phyloP scores from a whole-genome alignment of 1,140 invertebrate genomes.

The Babylonia areolata region DNA sequence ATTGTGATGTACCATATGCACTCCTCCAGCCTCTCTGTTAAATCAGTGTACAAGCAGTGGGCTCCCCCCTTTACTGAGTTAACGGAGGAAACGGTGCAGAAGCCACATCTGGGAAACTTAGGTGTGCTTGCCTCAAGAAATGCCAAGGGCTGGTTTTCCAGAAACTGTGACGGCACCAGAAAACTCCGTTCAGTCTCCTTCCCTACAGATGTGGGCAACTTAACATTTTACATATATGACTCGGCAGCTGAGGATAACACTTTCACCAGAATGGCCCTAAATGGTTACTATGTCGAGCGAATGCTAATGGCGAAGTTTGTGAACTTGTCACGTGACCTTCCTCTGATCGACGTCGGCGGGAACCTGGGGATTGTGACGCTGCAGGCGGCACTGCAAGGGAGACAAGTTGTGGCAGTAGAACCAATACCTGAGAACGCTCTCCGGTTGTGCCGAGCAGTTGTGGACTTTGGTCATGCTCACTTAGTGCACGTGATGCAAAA shows the following conservation, averaged over 20 bases:
- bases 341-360: constrained; percentile 49
- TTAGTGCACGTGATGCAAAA: constrained; percentile 16
- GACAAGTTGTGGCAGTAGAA: constrained; percentile 43
- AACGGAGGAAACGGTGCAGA: no score
- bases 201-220: background rate
- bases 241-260: background rate
- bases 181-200: background rate
- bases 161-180: background rate
- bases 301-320: background rate
- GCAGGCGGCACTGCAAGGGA: constrained; percentile 42
- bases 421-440: constrained; percentile 41
- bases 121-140: background rate
- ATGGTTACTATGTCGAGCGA: background rate
- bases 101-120: no score
- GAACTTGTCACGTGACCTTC: background rate
- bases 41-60: no score
- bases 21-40: no score
- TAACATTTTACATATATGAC: background rate
- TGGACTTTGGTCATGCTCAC: constrained; percentile 25
- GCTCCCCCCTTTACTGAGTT: no score
- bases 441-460: constrained; percentile 45
- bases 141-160: background rate
- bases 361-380: constrained; percentile 49
- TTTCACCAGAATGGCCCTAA: background rate
- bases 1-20: no score